These are phyloP conservation scores for Drosophila greeni DNA, from an alignment of 2,888 invertebrate species.

Conservation along the genomic window DNA sequence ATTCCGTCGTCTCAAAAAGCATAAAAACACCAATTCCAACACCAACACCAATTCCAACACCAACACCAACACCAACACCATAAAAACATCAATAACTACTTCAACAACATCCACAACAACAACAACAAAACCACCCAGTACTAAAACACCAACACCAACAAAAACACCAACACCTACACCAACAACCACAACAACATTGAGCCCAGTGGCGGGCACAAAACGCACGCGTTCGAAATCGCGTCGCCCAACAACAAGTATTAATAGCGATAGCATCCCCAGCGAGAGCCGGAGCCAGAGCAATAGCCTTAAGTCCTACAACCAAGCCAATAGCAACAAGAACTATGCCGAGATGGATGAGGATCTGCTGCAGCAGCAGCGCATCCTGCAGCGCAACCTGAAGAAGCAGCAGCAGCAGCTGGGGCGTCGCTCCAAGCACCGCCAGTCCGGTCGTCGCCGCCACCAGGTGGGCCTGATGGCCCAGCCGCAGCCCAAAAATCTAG, in stretches of 20 bases:
- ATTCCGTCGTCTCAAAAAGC: conserved; percentile 38
- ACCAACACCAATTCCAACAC: no score
- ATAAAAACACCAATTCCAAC: neutral
- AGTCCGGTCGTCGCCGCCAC: conserved; percentile 1
- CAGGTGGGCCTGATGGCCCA: conserved; percentile 50
- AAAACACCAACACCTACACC: conserved; percentile 25
- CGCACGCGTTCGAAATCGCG: conserved; percentile 40
- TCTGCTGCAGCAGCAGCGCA: conserved; percentile 46
- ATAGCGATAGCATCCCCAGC: conserved; percentile 58
- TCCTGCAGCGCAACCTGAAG: conserved; percentile 49
- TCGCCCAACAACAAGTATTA: conserved; percentile 65
- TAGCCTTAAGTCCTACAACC: conserved; percentile 52
- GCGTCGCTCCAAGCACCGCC: conserved; percentile 43
- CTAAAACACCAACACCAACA: conserved; percentile 6
- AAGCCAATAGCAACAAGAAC: conserved; percentile 44
- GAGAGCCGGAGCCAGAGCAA: conserved; percentile 45
- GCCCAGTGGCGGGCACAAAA: conserved; percentile 45
- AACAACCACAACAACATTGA: conserved; percentile 42
- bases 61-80: neutral
- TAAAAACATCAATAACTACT: conserved; percentile 2
- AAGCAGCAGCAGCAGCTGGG: conserved; percentile 44
- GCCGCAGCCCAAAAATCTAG: conserved; percentile 71
- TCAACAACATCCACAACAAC: conserved; percentile 29
- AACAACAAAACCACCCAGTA: neutral
- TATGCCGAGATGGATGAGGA: conserved; percentile 36